These are phyloP conservation scores for Scaeva pyrastri DNA, from an alignment of 2,888 invertebrate genomes.

Conservation along the genomic window DNA sequence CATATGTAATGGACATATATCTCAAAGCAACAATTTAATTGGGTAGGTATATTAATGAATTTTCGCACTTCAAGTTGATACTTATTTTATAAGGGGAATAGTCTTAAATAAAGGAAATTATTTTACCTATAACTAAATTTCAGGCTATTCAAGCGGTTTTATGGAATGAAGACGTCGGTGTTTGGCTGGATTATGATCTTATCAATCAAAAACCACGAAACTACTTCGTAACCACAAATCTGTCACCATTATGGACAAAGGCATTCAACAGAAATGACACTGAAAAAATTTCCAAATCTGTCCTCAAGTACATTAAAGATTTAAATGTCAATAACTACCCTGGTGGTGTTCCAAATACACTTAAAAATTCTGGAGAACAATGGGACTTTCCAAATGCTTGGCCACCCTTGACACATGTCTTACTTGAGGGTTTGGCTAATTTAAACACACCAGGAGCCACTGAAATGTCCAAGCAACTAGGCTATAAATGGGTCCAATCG, in stretches of 20 bases:
- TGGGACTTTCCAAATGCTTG: conserved; percentile 98
- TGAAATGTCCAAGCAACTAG: conserved; percentile 88
- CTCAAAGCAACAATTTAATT: too few relatives aligned
- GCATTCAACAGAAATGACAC: conserved; percentile 87
- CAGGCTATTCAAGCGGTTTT: conserved; percentile 86
- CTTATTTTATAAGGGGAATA: too few relatives aligned
- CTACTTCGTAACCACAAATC: conserved; percentile 91
- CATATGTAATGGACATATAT: too few relatives aligned
- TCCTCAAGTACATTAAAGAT: conserved; percentile 89
- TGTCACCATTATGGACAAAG: conserved; percentile 92
- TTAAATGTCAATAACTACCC: conserved; percentile 87
- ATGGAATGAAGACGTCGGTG: conserved; percentile 94
- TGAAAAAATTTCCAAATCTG: conserved; percentile 86
- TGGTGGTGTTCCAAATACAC: conserved; percentile 92
- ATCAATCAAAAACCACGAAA: conserved; percentile 88
- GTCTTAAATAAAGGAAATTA: too few relatives aligned
- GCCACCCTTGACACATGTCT: conserved; percentile 95
- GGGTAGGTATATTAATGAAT: too few relatives aligned
- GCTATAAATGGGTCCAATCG: conserved; percentile 91
- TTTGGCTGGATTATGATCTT: conserved; percentile 94
- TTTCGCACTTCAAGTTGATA: too few relatives aligned
- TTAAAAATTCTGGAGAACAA: conserved; percentile 92
- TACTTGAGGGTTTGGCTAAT: conserved; percentile 90
- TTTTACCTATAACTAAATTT: too few relatives aligned
- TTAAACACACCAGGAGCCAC: conserved; percentile 88